Percentiles rank a stretch among this genome's conserved stretches.
Conservation (phyloP, 2,113 vertebrate species). For the Corydoras maculifer region DNA sequence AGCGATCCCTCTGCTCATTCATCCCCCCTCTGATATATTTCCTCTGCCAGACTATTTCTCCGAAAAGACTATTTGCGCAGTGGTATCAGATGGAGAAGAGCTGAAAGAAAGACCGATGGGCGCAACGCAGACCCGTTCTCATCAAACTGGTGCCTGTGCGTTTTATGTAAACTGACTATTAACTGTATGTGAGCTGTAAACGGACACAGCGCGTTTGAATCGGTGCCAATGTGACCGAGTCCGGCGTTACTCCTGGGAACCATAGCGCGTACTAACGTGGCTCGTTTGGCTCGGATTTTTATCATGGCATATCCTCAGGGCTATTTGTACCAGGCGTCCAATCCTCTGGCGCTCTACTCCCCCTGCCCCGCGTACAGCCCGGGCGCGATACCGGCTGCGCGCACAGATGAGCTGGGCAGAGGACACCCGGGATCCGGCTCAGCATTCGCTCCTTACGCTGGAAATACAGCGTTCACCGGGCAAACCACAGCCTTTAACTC, state of each 20-base stretch:
- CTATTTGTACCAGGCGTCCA: conserved; percentile 88
- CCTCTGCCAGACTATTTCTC: conserved; percentile 5
- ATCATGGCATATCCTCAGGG: conserved; percentile 93
- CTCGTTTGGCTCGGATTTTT: conserved; percentile 32
- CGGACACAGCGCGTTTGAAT: not conserved
- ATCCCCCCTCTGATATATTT: conserved; percentile 1
- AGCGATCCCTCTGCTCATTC: conserved; percentile 11
- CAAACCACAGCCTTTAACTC: conserved; percentile 80
- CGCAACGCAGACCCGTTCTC: not conserved
- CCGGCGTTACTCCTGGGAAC: conserved; percentile 14
- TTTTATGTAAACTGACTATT: too few relatives aligned
- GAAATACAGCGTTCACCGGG: conserved; percentile 76
- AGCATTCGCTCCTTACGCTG: conserved; percentile 88
- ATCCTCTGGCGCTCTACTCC: conserved; percentile 83
- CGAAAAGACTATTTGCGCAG: not conserved
- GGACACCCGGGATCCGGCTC: conserved; percentile 66
- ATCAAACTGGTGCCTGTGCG: not conserved
- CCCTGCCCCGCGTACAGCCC: conserved; percentile 83
- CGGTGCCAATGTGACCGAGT: conserved; percentile 26
- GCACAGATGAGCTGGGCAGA: conserved; percentile 84
- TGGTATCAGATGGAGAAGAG: conserved; percentile 13
- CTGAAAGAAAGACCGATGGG: conserved; percentile 6
- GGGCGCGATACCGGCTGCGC: conserved; percentile 77
- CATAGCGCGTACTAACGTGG: conserved; percentile 13
- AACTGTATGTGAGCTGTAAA: too few relatives aligned